Conservation (phyloP, 2,113 vertebrate species). For the Chionomys nivalis region DNA sequence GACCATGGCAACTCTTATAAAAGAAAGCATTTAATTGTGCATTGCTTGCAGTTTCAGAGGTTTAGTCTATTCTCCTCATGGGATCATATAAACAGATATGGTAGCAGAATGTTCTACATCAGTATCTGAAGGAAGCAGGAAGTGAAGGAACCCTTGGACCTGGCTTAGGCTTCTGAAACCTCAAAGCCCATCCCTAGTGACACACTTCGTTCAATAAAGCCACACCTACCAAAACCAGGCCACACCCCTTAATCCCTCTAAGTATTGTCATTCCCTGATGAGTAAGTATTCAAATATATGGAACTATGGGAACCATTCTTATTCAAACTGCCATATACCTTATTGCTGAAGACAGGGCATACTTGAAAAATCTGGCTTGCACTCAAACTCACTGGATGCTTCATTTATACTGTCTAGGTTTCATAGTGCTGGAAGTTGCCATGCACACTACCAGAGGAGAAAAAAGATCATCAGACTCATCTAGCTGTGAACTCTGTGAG, state of each 20-base stretch:
- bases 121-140: neutral
- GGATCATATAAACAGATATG: neutral
- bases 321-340: neutral
- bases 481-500: neutral
- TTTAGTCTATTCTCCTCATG: neutral
- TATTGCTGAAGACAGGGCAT: neutral
- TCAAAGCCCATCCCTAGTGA: neutral
- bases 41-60: neutral
- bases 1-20: neutral
- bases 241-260: neutral
- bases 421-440: neutral
- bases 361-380: neutral
- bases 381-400: neutral
- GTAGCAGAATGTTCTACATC: neutral
- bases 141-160: neutral
- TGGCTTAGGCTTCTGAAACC: neutral
- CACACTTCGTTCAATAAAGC: neutral
- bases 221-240: neutral
- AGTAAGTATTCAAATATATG: neutral
- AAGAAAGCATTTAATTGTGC: neutral
- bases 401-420: neutral
- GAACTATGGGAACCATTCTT: too few species aligned
- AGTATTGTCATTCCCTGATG: neutral
- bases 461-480: neutral
- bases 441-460: neutral